These are phyloP conservation scores for Trichomycterus rosablanca DNA, from an alignment of 2,113 vertebrate genomes.

Conservation along the genomic window DNA sequence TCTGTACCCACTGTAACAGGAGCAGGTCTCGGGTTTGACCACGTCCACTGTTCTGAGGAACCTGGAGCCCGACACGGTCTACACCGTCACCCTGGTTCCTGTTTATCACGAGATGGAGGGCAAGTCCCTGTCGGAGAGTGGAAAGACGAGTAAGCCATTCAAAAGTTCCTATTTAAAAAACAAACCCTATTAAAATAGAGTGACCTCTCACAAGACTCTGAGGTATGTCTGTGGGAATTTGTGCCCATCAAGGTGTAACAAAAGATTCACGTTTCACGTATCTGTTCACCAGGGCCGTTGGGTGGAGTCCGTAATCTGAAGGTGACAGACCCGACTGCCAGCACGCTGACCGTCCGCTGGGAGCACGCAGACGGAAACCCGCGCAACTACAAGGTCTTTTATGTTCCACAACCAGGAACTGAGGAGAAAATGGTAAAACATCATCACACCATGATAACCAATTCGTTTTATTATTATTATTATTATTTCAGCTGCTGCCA, in stretches of 20 bases:
- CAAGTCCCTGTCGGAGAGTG: conserved; percentile 75
- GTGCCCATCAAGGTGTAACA: background rate
- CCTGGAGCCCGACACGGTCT: conserved; percentile 58
- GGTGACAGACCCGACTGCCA: conserved; percentile 86
- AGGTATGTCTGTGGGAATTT: too few relatives aligned
- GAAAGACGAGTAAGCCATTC: conserved; percentile 84
- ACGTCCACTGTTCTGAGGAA: conserved; percentile 64
- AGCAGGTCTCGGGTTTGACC: conserved; percentile 84
- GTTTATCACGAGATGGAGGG: conserved; percentile 82
- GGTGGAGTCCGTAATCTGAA: conserved; percentile 82
- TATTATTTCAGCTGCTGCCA: conserved; percentile 18
- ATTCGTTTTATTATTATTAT: too few relatives aligned
- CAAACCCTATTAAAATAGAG: too few relatives aligned
- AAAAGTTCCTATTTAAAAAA: too few relatives aligned
- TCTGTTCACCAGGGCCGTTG: conserved; percentile 77
- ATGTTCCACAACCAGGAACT: conserved; percentile 71
- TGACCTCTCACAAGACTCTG: too few relatives aligned
- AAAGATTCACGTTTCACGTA: too few relatives aligned
- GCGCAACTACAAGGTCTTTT: conserved; percentile 83
- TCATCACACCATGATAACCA: too few relatives aligned
- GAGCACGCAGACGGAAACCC: conserved; percentile 88
- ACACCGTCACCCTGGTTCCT: conserved; percentile 65
- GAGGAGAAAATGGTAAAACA: conserved; percentile 78
- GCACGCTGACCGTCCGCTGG: conserved; percentile 83
- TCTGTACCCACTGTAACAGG: conserved; percentile 57